phyloP scores from a whole-genome alignment of 2,888 invertebrate genomes.

The Drepana falcataria region DNA sequence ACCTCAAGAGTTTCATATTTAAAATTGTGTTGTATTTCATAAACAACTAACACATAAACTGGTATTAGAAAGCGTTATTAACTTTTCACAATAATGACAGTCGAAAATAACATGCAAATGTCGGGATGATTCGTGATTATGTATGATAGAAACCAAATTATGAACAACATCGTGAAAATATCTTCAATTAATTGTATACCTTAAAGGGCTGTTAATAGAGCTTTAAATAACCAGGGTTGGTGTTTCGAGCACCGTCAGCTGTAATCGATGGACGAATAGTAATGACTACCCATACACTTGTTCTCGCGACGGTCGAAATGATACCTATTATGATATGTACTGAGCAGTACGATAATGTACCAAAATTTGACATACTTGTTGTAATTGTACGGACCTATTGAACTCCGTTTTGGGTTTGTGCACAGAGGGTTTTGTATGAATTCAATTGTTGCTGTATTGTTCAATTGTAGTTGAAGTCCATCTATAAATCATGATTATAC shows the following conservation, averaged over 20 bases:
- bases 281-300: slow-evolving; percentile 56
- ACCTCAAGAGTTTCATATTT: background rate
- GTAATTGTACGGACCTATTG: slow-evolving; percentile 45
- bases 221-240: slow-evolving; percentile 19
- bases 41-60: slow-evolving; percentile 14
- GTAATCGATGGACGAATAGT: slow-evolving; percentile 18
- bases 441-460: background rate
- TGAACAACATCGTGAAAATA: background rate
- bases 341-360: slow-evolving; percentile 35
- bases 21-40: background rate
- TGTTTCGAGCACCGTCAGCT: slow-evolving; percentile 9
- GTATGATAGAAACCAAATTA: slow-evolving; percentile 24
- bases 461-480: too few species aligned
- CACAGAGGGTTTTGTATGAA: background rate
- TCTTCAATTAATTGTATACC: background rate
- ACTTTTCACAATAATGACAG: slow-evolving; percentile 43
- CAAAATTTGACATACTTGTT: slow-evolving; percentile 33
- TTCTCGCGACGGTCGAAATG: slow-evolving; percentile 44
- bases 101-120: slow-evolving; percentile 53
- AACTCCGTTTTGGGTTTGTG: slow-evolving; percentile 35
- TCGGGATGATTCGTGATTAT: slow-evolving; percentile 41
- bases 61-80: slow-evolving; percentile 53
- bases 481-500: too few species aligned
- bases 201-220: background rate
- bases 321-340: slow-evolving; percentile 51